phyloP scores from a whole-genome alignment of 2,888 invertebrate species.

The Hoplodrina blanda region DNA sequence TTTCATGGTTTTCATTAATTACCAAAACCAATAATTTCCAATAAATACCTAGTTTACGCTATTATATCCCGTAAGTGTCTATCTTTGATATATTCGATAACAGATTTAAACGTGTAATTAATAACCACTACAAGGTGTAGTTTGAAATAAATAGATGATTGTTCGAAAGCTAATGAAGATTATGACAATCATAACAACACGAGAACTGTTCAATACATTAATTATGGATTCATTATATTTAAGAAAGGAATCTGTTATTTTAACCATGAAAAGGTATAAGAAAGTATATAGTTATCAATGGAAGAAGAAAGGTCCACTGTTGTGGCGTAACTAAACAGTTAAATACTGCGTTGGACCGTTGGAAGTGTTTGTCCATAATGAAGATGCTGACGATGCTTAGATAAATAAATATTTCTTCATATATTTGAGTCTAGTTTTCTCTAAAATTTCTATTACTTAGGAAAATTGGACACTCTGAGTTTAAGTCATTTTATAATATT shows the following conservation, averaged over 20 bases:
- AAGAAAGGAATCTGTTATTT: neutral
- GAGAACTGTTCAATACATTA: neutral
- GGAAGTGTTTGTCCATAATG: neutral
- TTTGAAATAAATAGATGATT: conserved; percentile 1
- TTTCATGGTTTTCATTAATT: conserved; percentile 32
- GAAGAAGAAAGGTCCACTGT: neutral
- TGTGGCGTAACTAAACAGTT: conserved; percentile 1
- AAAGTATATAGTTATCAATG: neutral
- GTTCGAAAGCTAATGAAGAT: neutral
- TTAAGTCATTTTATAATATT: conserved; percentile 4
- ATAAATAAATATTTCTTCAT: no score
- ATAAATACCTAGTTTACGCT: conserved; percentile 2
- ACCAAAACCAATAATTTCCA: conserved; percentile 21
- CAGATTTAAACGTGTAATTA: neutral
- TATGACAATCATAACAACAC: neutral
- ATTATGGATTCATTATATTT: neutral
- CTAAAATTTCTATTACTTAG: neutral
- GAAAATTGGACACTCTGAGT: neutral
- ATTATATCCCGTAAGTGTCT: conserved; percentile 4
- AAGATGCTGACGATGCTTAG: no score
- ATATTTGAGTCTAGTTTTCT: neutral
- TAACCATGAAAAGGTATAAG: neutral
- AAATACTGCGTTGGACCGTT: neutral
- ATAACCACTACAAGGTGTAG: conserved; percentile 6
- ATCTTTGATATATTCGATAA: conserved; percentile 1